A percentile compares a stretch with the other conserved stretches of the same genome.
Evolutionary conservation across 92 coral and sea anemone genomes (phyloP).

Genomic region (Zoanthus sociatus): DNA sequence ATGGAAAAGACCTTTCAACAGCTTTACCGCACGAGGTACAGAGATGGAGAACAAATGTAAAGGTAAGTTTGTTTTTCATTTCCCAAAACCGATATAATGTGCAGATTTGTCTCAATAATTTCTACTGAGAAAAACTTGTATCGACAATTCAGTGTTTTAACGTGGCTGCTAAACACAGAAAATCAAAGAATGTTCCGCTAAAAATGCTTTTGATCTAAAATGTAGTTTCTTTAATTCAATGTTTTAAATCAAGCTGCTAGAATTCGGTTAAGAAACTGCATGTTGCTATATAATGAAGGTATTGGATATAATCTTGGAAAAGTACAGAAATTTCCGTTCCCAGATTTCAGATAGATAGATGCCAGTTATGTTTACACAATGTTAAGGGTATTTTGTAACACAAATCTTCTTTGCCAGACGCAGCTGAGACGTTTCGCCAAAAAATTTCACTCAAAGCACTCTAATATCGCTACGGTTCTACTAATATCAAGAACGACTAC

Average conservation of each 20-base stretch:
- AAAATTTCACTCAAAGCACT: not conserved
- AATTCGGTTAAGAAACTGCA: not conserved
- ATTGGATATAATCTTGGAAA: slow-evolving; percentile 1
- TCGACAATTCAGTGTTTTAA: too few relatives aligned
- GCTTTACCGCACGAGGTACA: not conserved
- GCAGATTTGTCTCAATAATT: too few relatives aligned
- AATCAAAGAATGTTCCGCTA: too few relatives aligned
- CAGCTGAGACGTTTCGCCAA: not conserved
- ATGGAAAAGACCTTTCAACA: not conserved
- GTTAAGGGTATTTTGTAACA: not conserved
- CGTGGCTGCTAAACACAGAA: too few relatives aligned
- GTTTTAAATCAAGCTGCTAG: not conserved
- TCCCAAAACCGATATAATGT: not conserved
- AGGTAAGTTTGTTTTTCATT: not conserved
- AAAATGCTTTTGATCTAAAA: too few relatives aligned
- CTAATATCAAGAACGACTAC: not conserved
- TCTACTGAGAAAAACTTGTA: too few relatives aligned
- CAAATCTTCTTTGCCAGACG: not conserved
- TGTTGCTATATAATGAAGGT: not conserved
- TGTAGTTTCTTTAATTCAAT: too few relatives aligned
- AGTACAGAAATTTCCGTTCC: not conserved
- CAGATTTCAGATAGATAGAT: slow-evolving; percentile 5
- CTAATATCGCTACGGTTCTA: not conserved
- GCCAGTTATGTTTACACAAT: slow-evolving; percentile 3
- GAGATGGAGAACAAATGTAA: not conserved